A percentile compares a stretch with the other conserved stretches of the same genome.
Evolutionary conservation across 2,113 vertebrate species (phyloP).

Genomic region (Anolis carolinensis): DNA sequence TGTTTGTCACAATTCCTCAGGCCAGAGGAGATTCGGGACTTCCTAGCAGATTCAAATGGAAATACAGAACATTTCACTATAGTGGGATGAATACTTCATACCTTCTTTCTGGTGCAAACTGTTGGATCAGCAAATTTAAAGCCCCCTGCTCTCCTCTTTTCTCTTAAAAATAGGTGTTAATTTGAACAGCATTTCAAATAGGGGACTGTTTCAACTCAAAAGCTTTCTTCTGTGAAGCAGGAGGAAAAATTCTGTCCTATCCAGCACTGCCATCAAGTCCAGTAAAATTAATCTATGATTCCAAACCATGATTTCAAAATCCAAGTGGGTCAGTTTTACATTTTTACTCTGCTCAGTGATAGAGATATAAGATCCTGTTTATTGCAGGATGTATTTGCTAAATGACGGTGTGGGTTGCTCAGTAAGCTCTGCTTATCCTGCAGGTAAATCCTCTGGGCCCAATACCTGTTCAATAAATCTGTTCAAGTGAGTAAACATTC

Average conservation of each 20-base stretch:
- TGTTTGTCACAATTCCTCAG: no score
- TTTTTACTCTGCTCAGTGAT: constrained; percentile 43
- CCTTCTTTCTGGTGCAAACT: not conserved
- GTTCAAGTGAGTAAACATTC: constrained; percentile 70
- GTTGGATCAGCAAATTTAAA: not conserved
- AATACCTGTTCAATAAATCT: constrained; percentile 76
- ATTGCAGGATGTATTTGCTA: constrained; percentile 68
- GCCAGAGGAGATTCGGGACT: no score
- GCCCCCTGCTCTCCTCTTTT: not conserved
- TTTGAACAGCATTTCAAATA: not conserved
- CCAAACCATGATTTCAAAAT: not conserved
- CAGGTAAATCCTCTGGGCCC: constrained; percentile 75
- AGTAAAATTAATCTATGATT: not conserved
- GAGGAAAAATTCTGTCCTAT: not conserved
- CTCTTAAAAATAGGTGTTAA: not conserved
- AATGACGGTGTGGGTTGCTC: constrained; percentile 65
- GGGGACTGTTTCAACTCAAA: no score
- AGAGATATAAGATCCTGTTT: constrained; percentile 57
- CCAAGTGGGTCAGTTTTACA: constrained; percentile 25
- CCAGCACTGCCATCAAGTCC: not conserved
- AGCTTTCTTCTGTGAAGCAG: not conserved
- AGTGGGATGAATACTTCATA: no score
- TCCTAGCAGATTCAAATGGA: no score
- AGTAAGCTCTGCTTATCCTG: constrained; percentile 72
- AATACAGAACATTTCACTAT: no score